Conservation (phyloP, 2,888 invertebrate genomes). For the Conomelus anceps region DNA sequence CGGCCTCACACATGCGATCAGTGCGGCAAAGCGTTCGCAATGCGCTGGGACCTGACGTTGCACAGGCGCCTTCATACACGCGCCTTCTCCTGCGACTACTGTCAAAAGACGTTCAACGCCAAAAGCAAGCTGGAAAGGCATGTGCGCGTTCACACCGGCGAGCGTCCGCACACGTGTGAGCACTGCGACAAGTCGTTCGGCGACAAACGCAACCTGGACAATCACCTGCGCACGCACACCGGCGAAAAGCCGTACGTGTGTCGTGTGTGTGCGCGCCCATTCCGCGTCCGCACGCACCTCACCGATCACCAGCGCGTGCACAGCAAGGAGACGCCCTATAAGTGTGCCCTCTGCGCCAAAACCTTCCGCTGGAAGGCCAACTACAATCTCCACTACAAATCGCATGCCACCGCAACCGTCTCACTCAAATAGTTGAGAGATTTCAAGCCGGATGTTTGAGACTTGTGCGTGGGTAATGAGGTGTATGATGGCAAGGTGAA, state of each 20-base stretch:
- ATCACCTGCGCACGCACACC: conserved; percentile 40
- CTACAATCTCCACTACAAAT: conserved; percentile 24
- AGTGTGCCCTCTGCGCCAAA: conserved; percentile 23
- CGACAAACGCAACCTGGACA: conserved; percentile 42
- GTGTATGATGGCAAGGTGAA: too few relatives aligned
- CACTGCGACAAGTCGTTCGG: conserved; percentile 41
- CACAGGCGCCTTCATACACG: conserved; percentile 42
- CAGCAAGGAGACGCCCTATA: conserved; percentile 21
- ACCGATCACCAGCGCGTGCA: conserved; percentile 28
- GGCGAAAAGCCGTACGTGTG: conserved; percentile 34
- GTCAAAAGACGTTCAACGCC: conserved; percentile 41
- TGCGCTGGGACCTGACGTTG: conserved; percentile 40
- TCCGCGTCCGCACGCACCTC: conserved; percentile 26
- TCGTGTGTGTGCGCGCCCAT: conserved; percentile 23
- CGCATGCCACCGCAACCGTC: neutral
- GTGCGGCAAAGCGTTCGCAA: conserved; percentile 41
- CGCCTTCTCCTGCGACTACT: conserved; percentile 40
- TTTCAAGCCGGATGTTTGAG: too few relatives aligned
- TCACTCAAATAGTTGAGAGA: too few relatives aligned
- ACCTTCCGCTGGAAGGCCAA: conserved; percentile 28
- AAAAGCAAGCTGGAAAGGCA: conserved; percentile 43
- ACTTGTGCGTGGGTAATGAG: too few relatives aligned
- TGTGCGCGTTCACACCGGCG: conserved; percentile 41
- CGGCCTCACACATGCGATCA: conserved; percentile 40
- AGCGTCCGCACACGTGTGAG: conserved; percentile 40